Base-by-base conservation (phyloP, 2,888 invertebrate species). In the Dynastes hyllus region DNA sequence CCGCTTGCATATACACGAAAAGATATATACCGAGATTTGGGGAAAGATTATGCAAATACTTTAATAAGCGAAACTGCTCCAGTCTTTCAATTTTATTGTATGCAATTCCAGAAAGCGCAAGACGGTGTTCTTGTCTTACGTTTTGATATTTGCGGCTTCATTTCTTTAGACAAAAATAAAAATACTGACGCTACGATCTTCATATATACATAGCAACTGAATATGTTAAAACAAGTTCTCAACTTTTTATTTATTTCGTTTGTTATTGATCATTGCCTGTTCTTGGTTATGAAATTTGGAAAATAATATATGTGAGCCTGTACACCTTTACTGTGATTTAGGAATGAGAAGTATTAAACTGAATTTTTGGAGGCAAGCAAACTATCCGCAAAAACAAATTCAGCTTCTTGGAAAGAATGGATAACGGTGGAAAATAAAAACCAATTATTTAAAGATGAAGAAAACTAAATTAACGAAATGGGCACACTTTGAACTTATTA, bases 51-150 rank as follows among this genome's bases (percentile, higher is more conserved):
- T 77, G 77, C 77, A 77, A 77, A 77, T 77, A 77, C 55, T 69
- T 77, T 77, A 77, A 77, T 77, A 77, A 77, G 77, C 50, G 63
- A 65, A 77, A 77, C 77, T 77, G 69, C 77, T 55, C 2, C 27
- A 27, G 27, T 61, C 77, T 32, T 77, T 77, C 77, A 67, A 77
- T 77, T 63, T 63, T 63, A 75, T 75, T 75, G 50, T 50, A 29
- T 27, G 50, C 67, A 69, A 69, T 69, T 69, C 45, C n/a, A 61
- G 61, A 45, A 61, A 61, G 27, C 61, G 22, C 29, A 29, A 1
- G 61, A 11, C 22, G 61, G 27, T n/a, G 9, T 61, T 61, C 61
- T 61, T 29, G 1, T 29, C 22, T 6, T 61, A 11, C 8, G 16
- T 61, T 61, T 27, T 27, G 61, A 27, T 61, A 29, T 61, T 61